Evolutionary conservation across 92 coral and sea anemone genomes (phyloP).

Genomic region (Pocillopora meandrina): DNA sequence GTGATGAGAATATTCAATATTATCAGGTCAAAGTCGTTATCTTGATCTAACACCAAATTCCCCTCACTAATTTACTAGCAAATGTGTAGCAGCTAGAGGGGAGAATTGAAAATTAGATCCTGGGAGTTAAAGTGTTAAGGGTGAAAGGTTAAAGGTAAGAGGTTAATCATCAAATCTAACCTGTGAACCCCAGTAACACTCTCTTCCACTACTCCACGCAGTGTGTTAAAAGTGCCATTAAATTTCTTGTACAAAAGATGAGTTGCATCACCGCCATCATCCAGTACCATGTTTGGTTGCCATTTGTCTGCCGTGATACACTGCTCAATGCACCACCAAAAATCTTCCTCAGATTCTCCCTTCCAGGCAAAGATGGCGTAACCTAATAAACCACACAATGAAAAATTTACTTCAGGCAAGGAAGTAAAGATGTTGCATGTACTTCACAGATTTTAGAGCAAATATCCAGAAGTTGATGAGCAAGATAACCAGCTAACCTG

Average conservation of each 20-base stretch:
- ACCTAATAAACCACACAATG: constrained; percentile 45
- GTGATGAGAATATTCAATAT: no score
- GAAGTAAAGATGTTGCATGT: not conserved
- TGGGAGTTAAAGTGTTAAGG: not conserved
- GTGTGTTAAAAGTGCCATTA: constrained; percentile 94
- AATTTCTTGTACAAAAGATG: constrained; percentile 99
- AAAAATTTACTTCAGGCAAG: not conserved
- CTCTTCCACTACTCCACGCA: constrained; percentile 97
- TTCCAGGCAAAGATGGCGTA: constrained; percentile 98
- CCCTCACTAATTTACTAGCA: no score
- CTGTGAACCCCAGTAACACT: constrained; percentile 99
- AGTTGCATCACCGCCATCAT: constrained; percentile 99
- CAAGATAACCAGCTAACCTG: constrained; percentile 56
- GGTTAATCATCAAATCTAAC: constrained; percentile 20
- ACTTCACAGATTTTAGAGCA: not conserved
- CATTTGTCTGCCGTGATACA: constrained; percentile 93
- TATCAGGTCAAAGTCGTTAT: no score
- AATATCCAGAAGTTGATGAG: no score
- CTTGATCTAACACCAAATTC: no score
- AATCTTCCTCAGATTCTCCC: constrained; percentile 98
- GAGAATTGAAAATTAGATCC: no score
- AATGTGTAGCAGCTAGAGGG: no score
- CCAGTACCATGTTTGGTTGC: constrained; percentile 97
- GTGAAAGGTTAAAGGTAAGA: not conserved
- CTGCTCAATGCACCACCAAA: constrained; percentile 99